A percentile compares a stretch with the other conserved stretches of the same genome.
phyloP scores from a whole-genome alignment of 2,888 invertebrate species.

The Callinectes sapidus region DNA sequence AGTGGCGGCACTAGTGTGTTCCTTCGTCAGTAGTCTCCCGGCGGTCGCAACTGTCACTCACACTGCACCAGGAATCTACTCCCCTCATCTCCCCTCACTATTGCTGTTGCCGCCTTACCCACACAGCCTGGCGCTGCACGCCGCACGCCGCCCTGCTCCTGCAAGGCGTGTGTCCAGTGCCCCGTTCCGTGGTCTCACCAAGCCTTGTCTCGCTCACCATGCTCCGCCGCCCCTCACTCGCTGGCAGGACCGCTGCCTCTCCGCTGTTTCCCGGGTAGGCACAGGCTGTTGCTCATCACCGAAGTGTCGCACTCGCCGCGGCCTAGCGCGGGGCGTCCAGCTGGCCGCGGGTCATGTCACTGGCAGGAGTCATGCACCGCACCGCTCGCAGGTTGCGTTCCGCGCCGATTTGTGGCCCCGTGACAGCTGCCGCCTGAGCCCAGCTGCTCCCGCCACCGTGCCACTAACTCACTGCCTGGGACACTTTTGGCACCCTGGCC shows the following conservation, averaged over 20 bases:
- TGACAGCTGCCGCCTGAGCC: constrained; percentile 31
- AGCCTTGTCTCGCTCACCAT: background rate
- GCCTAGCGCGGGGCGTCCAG: background rate
- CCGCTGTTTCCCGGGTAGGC: background rate
- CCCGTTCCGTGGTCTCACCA: background rate
- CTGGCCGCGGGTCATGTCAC: constrained; percentile 19
- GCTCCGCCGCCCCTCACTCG: background rate
- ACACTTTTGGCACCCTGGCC: constrained; percentile 46
- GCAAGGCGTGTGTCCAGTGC: constrained; percentile 8
- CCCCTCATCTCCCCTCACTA: constrained; percentile 17
- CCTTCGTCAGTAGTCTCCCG: constrained; percentile 27
- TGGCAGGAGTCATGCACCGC: background rate
- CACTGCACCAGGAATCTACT: background rate
- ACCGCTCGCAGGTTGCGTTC: constrained; percentile 14
- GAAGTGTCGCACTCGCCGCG: background rate
- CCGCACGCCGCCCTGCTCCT: background rate
- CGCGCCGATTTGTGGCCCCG: background rate
- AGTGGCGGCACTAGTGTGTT: background rate
- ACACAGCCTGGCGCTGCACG: background rate
- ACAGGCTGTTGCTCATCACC: background rate
- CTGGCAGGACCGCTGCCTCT: background rate
- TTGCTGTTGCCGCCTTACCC: background rate
- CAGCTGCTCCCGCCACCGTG: constrained; percentile 36
- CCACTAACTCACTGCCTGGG: background rate
- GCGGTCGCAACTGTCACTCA: constrained; percentile 4